A percentile compares a stretch with the other conserved stretches of the same genome.
Conservation (phyloP, 2,113 vertebrate species). For the Colius striatus region DNA sequence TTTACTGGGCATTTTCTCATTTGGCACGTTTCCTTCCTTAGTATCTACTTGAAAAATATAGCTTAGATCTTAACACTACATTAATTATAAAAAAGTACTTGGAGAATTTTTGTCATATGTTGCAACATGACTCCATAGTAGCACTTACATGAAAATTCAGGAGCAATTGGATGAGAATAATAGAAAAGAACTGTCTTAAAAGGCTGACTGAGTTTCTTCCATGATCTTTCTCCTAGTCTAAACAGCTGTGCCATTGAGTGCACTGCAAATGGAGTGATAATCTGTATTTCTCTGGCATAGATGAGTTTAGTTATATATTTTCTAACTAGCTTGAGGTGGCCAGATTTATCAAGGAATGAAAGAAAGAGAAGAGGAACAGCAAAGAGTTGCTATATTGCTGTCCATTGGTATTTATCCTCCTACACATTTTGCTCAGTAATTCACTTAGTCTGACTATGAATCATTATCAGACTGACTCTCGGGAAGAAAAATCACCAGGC, state of each 20-base stretch:
- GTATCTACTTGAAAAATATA: not conserved
- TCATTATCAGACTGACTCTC: constrained; percentile 5
- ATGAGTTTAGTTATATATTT: not conserved
- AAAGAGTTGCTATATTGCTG: not conserved
- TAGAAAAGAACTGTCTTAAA: not conserved
- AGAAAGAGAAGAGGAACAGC: not conserved
- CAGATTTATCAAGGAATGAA: not conserved
- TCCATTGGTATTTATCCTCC: constrained; percentile 16
- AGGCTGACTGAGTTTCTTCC: not conserved
- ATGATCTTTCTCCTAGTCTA: not conserved
- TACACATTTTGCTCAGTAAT: not conserved
- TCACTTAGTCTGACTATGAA: constrained; percentile 26
- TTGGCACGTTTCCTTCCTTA: not conserved
- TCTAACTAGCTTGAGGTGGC: not conserved
- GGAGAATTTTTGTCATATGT: not conserved
- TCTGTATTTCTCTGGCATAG: not conserved
- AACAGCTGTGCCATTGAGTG: not conserved
- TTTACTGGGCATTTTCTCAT: not conserved
- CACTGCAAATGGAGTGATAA: not conserved
- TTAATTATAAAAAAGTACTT: not conserved
- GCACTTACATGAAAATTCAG: not conserved
- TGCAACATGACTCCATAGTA: not conserved
- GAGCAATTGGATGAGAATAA: not conserved
- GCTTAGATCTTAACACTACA: not conserved
- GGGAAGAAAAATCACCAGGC: not conserved